Percentiles rank a stretch among this genome's conserved stretches.
These are phyloP conservation scores for Lithosia quadra DNA, from an alignment of 2,888 invertebrate genomes.

Conservation along the genomic window DNA sequence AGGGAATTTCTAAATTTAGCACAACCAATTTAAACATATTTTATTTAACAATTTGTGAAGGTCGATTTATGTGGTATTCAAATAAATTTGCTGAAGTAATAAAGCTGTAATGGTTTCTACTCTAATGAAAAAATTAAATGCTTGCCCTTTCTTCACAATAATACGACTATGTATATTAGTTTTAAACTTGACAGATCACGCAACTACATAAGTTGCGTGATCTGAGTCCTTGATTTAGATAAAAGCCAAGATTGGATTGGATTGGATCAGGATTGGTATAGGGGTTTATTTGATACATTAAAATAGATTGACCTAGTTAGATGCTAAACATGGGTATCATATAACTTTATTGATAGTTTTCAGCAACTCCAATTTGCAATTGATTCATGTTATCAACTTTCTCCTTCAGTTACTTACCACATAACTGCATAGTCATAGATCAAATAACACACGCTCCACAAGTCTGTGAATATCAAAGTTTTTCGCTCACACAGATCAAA, in stretches of 20 bases:
- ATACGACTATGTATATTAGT: too few relatives aligned
- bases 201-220: too few relatives aligned
- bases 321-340: background rate
- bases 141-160: too few relatives aligned
- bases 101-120: too few relatives aligned
- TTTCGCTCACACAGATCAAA: constrained; percentile 20
- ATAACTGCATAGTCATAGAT: background rate
- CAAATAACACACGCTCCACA: background rate
- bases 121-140: too few relatives aligned
- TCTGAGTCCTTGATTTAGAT: background rate
- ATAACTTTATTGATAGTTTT: background rate
- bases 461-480: constrained; percentile 5
- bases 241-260: background rate
- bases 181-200: too few relatives aligned
- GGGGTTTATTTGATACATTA: background rate
- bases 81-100: too few relatives aligned
- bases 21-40: background rate
- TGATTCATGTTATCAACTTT: background rate
- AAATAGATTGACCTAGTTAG: background rate
- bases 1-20: background rate
- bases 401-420: too few relatives aligned
- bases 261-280: background rate
- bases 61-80: background rate
- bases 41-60: background rate
- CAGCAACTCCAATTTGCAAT: background rate